Base-by-base conservation (phyloP, 2,797 vertebrate species). In the Thunnus albacares region DNA sequence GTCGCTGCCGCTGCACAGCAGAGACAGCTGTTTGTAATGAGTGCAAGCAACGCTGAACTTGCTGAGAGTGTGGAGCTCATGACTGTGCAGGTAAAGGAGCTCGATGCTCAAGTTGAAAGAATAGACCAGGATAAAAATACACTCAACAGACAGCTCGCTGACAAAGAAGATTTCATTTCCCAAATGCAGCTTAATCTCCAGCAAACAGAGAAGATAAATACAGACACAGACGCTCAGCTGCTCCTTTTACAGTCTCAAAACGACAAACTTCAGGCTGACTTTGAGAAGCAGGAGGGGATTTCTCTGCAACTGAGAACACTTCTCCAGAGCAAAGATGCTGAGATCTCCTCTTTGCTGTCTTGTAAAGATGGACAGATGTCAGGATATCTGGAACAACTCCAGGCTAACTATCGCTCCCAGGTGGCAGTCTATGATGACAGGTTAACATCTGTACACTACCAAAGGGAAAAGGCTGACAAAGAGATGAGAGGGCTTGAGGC, bases 311-410 rank as follows among this genome's bases (percentile, higher is more conserved):
- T 97, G 87, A 97, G 96, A 80, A 68, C 89, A 8, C 96, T 98
- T 47, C 90, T 98, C 35, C 93, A 93, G 77, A 93, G 93, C 85
- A 98, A 98, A 95, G 96, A 98, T 26, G 82, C 93, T 0, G 97
- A 98, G 90, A 98, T 97, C 77, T 96, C 96, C 2, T 90, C 96
- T 49, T 84, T 98, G 3, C 91, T 98, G 79, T 96, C 97, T 47
- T 96, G 95, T 17, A 96, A 92, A 88, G 96, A 96, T 1, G 96
- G 96, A 17, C 96, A 97, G 77, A 91, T 97, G 88, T 97, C 96
- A 0, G 96, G 91, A 17, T 97, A 97, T 76, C 89, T 98, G 24
- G 82, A 92, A 62, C 95, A 97, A 45, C 92, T 97, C 53, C 96
- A 97, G 84, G 83, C 90, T 26, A 96, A 96, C 45, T 92, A 96